phyloP scores from a whole-genome alignment of 2,888 invertebrate species.

The Philereme vetulata region DNA sequence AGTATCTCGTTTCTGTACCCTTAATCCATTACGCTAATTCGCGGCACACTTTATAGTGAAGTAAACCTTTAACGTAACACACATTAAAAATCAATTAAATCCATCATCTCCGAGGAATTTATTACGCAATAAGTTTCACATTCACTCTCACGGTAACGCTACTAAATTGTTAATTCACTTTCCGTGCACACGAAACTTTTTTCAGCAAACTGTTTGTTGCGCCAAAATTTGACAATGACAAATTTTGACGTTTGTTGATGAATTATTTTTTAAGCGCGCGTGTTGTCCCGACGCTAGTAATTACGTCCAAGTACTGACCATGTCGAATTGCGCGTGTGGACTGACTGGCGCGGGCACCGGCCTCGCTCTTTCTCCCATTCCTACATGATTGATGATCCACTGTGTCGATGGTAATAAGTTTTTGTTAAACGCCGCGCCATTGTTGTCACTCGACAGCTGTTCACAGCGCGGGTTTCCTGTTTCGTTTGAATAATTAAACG shows the following conservation, averaged over 20 bases:
- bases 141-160: constrained; percentile 71
- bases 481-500: constrained; percentile 39
- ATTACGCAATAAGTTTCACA: constrained; percentile 77
- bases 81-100: constrained; percentile 49
- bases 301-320: constrained; percentile 72
- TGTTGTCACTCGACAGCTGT: constrained; percentile 59
- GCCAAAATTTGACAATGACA: constrained; percentile 19
- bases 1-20: constrained; percentile 19
- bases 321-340: constrained; percentile 79
- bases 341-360: constrained; percentile 74
- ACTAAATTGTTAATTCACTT: constrained; percentile 75
- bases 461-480: constrained; percentile 47
- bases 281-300: constrained; percentile 48
- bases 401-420: constrained; percentile 65
- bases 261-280: constrained; percentile 54
- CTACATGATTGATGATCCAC: constrained; percentile 69
- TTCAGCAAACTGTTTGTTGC: constrained; percentile 33
- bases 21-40: constrained; percentile 30
- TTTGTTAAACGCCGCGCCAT: constrained; percentile 49
- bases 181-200: constrained; percentile 69
- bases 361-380: constrained; percentile 81
- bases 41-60: constrained; percentile 31
- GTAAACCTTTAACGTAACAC: constrained; percentile 44
- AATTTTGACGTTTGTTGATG: constrained; percentile 43
- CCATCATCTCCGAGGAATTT: constrained; percentile 57